A percentile compares a stretch with the other conserved stretches of the same genome.
Evolutionary conservation across 1,140 invertebrate species (phyloP).

Genomic region (Drosophila leontia): DNA sequence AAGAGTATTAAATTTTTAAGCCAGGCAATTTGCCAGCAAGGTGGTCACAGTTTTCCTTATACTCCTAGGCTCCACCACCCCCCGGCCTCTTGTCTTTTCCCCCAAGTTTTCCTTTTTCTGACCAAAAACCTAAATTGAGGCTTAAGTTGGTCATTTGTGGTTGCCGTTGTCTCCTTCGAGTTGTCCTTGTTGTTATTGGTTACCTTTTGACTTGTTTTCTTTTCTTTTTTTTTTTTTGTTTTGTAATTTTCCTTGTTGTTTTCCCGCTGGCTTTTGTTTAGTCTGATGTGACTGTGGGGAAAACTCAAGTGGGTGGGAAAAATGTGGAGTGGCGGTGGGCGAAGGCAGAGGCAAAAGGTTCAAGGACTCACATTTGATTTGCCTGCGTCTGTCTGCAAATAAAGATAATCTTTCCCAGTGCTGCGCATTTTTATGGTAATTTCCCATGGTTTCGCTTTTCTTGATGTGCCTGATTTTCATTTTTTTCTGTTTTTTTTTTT

Average conservation of each 20-base stretch:
- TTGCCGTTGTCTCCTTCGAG: constrained; percentile 24
- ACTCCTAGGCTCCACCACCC: background rate
- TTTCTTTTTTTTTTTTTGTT: constrained; percentile 18
- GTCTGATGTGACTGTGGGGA: constrained; percentile 56
- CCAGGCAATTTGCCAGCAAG: constrained; percentile 54
- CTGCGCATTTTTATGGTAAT: constrained; percentile 81
- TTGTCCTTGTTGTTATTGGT: constrained; percentile 26
- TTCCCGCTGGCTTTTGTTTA: constrained; percentile 45
- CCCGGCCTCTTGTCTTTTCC: background rate
- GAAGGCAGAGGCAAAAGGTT: constrained; percentile 41
- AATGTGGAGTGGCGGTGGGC: background rate
- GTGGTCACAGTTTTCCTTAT: constrained; percentile 31
- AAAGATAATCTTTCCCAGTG: constrained; percentile 75
- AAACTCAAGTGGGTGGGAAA: constrained; percentile 25
- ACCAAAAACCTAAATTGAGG: constrained; percentile 43
- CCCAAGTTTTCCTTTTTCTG: constrained; percentile 21
- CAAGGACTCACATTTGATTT: constrained; percentile 73
- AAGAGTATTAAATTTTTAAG: constrained; percentile 55
- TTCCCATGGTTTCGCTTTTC: constrained; percentile 36
- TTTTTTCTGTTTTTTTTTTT: background rate
- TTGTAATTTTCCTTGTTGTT: constrained; percentile 15
- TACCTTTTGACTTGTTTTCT: constrained; percentile 44
- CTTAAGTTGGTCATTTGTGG: constrained; percentile 60
- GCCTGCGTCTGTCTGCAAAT: constrained; percentile 54
- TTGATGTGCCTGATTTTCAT: constrained; percentile 7